These are phyloP conservation scores for Porites rus DNA, from an alignment of 92 coral and sea anemone genomes.

Conservation along the genomic window DNA sequence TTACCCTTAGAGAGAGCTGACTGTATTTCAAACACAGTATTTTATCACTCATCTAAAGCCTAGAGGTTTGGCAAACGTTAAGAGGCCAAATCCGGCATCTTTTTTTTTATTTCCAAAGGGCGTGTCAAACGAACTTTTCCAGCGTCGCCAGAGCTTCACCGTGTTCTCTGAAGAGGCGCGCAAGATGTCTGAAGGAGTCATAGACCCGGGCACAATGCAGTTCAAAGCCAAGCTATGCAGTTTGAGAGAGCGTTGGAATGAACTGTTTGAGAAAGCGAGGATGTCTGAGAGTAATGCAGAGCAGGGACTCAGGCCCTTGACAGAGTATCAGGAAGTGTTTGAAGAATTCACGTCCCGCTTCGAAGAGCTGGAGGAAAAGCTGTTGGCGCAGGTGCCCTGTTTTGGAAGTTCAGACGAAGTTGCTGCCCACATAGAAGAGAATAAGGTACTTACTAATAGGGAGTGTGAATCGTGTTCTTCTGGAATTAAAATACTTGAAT, in stretches of 20 bases:
- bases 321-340: conserved; percentile 90
- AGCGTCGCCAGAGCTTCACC: conserved; percentile 90
- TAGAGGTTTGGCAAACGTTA: no score
- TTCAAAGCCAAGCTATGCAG: conserved; percentile 90
- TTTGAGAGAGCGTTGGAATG: conserved; percentile 95
- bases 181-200: conserved; percentile 87
- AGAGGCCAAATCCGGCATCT: background rate
- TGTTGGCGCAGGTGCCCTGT: conserved; percentile 68
- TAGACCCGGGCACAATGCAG: conserved; percentile 89
- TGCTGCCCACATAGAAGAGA: conserved; percentile 78
- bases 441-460: conserved; percentile 65
- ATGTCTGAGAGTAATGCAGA: conserved; percentile 87
- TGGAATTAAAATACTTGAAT: no score
- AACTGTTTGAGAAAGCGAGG: conserved; percentile 84
- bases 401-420: conserved; percentile 81
- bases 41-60: no score
- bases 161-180: conserved; percentile 92
- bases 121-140: conserved; percentile 85
- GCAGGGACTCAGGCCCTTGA: conserved; percentile 87
- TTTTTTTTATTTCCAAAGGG: conserved; percentile 57
- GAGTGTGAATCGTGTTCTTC: no score
- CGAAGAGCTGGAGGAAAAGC: conserved; percentile 84
- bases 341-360: conserved; percentile 89
- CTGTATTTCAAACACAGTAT: no score
- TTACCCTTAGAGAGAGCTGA: no score